Conservation (phyloP, 2,113 vertebrate genomes). For the Orientallactaga bullata region DNA sequence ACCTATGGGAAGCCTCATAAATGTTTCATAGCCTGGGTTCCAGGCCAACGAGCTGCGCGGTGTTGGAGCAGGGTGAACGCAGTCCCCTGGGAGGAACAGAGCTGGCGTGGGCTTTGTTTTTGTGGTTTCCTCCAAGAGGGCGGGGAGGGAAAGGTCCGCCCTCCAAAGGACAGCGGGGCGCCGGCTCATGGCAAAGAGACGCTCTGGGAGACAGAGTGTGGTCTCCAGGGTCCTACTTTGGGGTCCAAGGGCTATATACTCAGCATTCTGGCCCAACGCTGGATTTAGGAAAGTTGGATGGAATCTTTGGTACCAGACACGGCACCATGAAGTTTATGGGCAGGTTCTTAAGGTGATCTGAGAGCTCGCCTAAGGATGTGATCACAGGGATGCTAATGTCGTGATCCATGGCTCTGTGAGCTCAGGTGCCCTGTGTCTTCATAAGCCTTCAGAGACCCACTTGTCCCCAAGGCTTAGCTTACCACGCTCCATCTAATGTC, state of each 20-base stretch:
- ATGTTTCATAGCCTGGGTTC: neutral
- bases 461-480: neutral
- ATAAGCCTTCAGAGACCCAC: neutral
- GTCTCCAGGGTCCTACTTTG: neutral
- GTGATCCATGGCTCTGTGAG: neutral
- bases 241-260: neutral
- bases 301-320: neutral
- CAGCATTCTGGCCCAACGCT: neutral
- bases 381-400: neutral
- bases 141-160: neutral
- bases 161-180: neutral
- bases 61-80: slow-evolving; percentile 42
- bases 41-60: neutral
- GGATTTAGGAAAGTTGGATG: neutral
- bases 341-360: neutral
- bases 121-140: slow-evolving; percentile 76
- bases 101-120: slow-evolving; percentile 75
- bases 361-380: neutral
- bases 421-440: neutral
- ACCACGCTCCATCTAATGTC: neutral
- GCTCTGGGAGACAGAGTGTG: neutral
- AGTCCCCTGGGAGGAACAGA: slow-evolving; percentile 52
- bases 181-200: neutral
- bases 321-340: no score
- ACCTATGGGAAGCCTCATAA: slow-evolving; percentile 46